Conservation (phyloP, 1,140 invertebrate genomes). For the Parasteatoda tepidariorum region DNA sequence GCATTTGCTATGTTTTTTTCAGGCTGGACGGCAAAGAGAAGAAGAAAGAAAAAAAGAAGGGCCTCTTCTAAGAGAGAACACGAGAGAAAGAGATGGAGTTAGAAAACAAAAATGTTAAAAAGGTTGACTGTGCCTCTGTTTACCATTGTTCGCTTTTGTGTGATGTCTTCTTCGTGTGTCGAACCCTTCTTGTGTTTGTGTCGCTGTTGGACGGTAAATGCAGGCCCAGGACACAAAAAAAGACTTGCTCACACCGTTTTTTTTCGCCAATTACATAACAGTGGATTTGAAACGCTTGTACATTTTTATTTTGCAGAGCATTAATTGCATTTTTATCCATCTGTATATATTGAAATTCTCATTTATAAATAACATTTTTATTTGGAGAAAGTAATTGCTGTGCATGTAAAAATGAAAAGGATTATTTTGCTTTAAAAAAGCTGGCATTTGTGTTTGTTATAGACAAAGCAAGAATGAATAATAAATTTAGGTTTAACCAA, state of each 20-base stretch:
- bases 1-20: slow-evolving; percentile 49
- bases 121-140: slow-evolving; percentile 17
- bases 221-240: neutral
- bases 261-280: slow-evolving; percentile 26
- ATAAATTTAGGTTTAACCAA: no score
- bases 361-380: slow-evolving; percentile 57
- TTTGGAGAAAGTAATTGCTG: slow-evolving; percentile 13
- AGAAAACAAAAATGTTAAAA: neutral
- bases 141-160: slow-evolving; percentile 43
- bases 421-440: neutral
- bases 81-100: neutral
- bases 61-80: slow-evolving; percentile 60
- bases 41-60: slow-evolving; percentile 62
- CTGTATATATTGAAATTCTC: slow-evolving; percentile 38
- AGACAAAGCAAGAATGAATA: no score
- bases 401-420: neutral
- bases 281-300: slow-evolving; percentile 41
- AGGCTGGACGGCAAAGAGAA: slow-evolving; percentile 61
- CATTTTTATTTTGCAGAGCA: slow-evolving; percentile 45
- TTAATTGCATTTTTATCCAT: slow-evolving; percentile 24
- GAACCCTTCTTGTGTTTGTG: slow-evolving; percentile 1
- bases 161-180: neutral
- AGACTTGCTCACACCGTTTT: slow-evolving; percentile 35
- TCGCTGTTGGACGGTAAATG: slow-evolving; percentile 10
- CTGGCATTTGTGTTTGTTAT: neutral